Conservation (phyloP, 2,888 invertebrate species). For the Xylocampa areola region DNA sequence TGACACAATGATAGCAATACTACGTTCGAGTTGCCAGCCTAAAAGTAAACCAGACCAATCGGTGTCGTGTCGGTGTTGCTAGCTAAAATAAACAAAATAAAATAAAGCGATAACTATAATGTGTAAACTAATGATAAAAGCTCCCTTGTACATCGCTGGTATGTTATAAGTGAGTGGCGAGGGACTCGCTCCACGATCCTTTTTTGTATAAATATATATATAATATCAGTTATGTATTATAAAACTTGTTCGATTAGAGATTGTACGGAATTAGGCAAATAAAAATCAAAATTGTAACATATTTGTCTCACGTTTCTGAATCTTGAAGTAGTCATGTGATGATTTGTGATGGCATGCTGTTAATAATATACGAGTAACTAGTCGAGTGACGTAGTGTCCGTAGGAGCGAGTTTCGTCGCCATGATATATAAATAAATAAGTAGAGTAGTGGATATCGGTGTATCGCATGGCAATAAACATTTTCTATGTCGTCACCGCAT, state of each 20-base stretch:
- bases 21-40: constrained; percentile 74
- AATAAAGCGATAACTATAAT: constrained; percentile 68
- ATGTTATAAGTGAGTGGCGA: constrained; percentile 58
- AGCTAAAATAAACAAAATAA: constrained; percentile 66
- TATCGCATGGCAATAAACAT: constrained; percentile 78
- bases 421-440: constrained; percentile 53
- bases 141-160: constrained; percentile 74
- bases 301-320: background rate
- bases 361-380: background rate
- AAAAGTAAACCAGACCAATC: constrained; percentile 83
- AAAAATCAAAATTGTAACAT: constrained; percentile 7
- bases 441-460: constrained; percentile 68
- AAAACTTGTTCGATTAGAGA: constrained; percentile 9
- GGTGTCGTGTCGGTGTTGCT: constrained; percentile 86
- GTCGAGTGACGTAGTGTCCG: background rate
- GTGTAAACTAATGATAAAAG: constrained; percentile 69
- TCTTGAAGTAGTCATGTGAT: constrained; percentile 11
- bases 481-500: constrained; percentile 51
- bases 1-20: constrained; percentile 80
- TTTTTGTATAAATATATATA: constrained; percentile 25
- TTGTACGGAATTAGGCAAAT: constrained; percentile 11
- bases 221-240: constrained; percentile 28
- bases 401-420: constrained; percentile 40
- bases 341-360: constrained; percentile 5
- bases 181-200: constrained; percentile 45